phyloP scores from a whole-genome alignment of 2,113 vertebrate species.

The Hystrix brachyura region DNA sequence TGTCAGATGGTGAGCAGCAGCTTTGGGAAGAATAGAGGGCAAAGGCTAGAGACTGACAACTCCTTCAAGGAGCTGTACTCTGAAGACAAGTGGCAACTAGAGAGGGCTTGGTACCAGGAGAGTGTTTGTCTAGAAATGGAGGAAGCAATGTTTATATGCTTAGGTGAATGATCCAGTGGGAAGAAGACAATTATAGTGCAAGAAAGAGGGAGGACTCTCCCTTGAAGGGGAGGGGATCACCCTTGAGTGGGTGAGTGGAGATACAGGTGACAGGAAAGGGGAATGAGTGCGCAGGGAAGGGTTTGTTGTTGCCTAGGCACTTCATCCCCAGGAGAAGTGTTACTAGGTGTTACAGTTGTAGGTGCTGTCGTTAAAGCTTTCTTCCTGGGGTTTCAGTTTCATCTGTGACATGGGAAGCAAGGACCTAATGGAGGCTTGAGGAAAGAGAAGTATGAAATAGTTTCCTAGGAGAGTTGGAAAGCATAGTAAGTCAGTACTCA shows the following conservation, averaged over 20 bases:
- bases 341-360: neutral
- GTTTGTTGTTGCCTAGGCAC: neutral
- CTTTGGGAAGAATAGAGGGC: neutral
- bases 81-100: neutral
- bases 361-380: neutral
- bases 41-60: neutral
- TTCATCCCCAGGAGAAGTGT: neutral
- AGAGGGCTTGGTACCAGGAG: neutral
- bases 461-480: neutral
- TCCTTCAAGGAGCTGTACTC: constrained; percentile 9
- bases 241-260: neutral
- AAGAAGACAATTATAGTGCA: neutral
- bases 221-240: neutral
- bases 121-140: neutral
- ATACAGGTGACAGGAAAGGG: neutral
- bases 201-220: neutral
- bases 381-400: neutral
- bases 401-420: neutral
- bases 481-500: neutral
- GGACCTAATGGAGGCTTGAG: neutral
- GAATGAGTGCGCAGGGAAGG: neutral
- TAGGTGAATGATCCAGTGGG: neutral
- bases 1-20: neutral
- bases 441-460: neutral
- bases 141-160: neutral